These are phyloP conservation scores for Cheilosia pagana DNA, from an alignment of 2,888 invertebrate species.

Conservation along the genomic window DNA sequence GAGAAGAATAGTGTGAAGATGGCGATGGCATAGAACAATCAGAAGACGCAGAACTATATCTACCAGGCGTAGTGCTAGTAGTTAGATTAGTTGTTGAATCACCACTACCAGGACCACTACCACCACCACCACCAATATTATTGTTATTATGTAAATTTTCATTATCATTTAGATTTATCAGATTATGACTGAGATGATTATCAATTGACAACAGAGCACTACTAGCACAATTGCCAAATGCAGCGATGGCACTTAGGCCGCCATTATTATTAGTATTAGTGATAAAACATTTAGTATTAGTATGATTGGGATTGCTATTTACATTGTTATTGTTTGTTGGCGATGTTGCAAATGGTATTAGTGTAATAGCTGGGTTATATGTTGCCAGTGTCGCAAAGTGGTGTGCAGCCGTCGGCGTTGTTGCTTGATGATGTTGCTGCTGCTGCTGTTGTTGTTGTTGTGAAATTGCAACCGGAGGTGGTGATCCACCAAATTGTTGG, in stretches of 20 bases:
- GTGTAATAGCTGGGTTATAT: constrained; percentile 78
- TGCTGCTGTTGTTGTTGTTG: constrained; percentile 75
- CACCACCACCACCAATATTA: constrained; percentile 72
- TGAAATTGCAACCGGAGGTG: constrained; percentile 67
- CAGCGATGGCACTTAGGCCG: constrained; percentile 77
- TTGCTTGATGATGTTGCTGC: constrained; percentile 66
- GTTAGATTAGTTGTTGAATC: constrained; percentile 76
- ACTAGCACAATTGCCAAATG: constrained; percentile 79
- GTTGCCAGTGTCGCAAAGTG: constrained; percentile 79
- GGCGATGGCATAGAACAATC: constrained; percentile 84
- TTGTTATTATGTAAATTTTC: constrained; percentile 37
- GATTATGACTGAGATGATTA: constrained; percentile 69
- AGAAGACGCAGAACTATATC: constrained; percentile 84
- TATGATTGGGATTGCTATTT: constrained; percentile 83
- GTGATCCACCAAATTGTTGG: constrained; percentile 77
- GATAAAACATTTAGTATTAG: constrained; percentile 81
- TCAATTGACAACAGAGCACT: constrained; percentile 75
- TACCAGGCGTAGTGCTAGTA: constrained; percentile 80
- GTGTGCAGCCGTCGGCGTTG: constrained; percentile 61
- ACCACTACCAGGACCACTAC: constrained; percentile 76
- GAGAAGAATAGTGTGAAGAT: constrained; percentile 84
- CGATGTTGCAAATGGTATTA: constrained; percentile 78
- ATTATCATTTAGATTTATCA: constrained; percentile 50
- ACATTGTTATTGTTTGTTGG: constrained; percentile 81
- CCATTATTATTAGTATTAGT: constrained; percentile 70